Conservation (phyloP, 2,797 vertebrate species). For the Benthosema pterotum region DNA sequence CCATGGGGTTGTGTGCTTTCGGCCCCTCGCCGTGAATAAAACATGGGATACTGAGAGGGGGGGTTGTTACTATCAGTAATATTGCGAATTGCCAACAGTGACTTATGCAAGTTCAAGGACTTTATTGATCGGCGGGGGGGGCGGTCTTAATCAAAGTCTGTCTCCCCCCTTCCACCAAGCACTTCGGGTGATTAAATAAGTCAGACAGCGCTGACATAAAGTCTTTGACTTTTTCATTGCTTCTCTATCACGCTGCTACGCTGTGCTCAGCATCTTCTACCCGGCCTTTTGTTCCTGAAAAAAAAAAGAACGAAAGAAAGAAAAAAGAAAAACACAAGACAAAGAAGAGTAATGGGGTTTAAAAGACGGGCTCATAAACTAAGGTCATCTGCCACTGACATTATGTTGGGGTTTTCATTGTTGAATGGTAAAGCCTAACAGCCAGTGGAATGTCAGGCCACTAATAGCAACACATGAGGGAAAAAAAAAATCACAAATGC, state of each 20-base stretch:
- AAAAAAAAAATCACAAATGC: too few species aligned
- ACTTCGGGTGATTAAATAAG: conserved; percentile 91
- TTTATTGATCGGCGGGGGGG: conserved; percentile 86
- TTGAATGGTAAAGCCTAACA: conserved; percentile 5
- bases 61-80: conserved; percentile 69
- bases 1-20: conserved; percentile 34
- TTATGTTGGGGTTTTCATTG: neutral
- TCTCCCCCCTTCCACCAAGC: conserved; percentile 69
- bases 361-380: neutral
- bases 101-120: conserved; percentile 91
- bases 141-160: conserved; percentile 88
- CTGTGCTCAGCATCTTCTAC: conserved; percentile 72
- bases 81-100: conserved; percentile 78
- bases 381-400: neutral
- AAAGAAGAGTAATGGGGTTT: neutral
- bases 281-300: conserved; percentile 40
- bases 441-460: neutral
- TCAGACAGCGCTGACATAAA: conserved; percentile 78
- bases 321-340: neutral
- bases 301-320: conserved; percentile 8
- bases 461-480: too few species aligned
- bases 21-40: conserved; percentile 60
- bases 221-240: conserved; percentile 75
- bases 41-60: conserved; percentile 34
- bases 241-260: conserved; percentile 65